phyloP scores from a whole-genome alignment of 2,888 invertebrate species.

The Serrognathus titanus region DNA sequence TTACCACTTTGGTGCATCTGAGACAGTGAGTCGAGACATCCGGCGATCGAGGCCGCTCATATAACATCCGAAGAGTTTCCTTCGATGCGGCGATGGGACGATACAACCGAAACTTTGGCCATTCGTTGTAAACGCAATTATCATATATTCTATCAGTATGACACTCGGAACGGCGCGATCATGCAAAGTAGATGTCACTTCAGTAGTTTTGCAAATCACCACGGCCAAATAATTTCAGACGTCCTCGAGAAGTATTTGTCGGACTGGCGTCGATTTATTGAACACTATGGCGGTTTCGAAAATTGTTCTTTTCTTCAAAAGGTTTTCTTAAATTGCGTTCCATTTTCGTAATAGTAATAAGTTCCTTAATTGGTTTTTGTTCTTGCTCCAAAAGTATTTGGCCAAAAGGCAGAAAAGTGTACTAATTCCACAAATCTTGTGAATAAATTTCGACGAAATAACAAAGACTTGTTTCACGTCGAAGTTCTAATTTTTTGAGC shows the following conservation, averaged over 20 bases:
- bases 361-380: too few relatives aligned
- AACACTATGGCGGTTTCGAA: too few relatives aligned
- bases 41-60: slow-evolving; percentile 15
- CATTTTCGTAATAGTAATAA: too few relatives aligned
- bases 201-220: slow-evolving; percentile 34
- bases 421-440: too few relatives aligned
- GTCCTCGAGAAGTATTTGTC: slow-evolving; percentile 24
- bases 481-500: too few relatives aligned
- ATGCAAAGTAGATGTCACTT: slow-evolving; percentile 44
- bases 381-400: too few relatives aligned
- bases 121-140: slow-evolving; percentile 45
- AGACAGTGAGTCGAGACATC: slow-evolving; percentile 20
- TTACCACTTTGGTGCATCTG: slow-evolving; percentile 10
- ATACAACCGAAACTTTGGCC: slow-evolving; percentile 43
- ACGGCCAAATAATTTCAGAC: slow-evolving; percentile 29
- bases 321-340: too few relatives aligned
- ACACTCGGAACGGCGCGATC: slow-evolving; percentile 45
- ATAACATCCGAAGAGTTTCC: slow-evolving; percentile 31
- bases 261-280: background rate
- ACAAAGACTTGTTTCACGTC: too few relatives aligned
- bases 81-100: slow-evolving; percentile 29
- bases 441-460: too few relatives aligned
- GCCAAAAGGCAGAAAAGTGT: too few relatives aligned
- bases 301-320: too few relatives aligned
- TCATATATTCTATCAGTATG: slow-evolving; percentile 47